Base-by-base conservation (phyloP, 2,113 vertebrate genomes). In the Oostethus manadensis region DNA sequence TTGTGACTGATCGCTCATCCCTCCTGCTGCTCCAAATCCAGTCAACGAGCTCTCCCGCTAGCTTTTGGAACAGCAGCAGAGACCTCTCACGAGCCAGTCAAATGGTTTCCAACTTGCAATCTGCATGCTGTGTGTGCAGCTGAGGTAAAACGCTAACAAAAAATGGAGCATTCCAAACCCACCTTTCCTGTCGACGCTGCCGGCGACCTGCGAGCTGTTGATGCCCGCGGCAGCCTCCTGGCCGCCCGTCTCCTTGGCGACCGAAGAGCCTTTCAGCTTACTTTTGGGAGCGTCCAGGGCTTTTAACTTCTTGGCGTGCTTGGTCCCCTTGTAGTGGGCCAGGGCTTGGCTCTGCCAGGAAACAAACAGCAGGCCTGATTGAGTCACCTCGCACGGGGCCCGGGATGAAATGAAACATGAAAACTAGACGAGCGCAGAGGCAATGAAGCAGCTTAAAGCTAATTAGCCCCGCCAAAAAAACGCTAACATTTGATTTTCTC, bases 311-410 rank as follows among this genome's bases (percentile, higher is more conserved):
- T 96, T 98, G 92, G 95, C 95, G 79, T 99, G 97, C 89, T 98
- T 99, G 90, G 93, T 98, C 82, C 97, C 97, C 93, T 97, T 98
- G 92, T 97, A 98, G 92, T 99, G 97, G 92, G 96, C 94, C 90
- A 93, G 85, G 82, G 96, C 95, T 91, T 99, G 97, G 92, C 92
- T 98, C 97, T 99, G 93, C 88, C 91, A 89, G 91, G 87, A 90
- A 90, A 93, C 90, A 91, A 91, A 90, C 80, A 88, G 88, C 89
- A 91, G 88, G 90, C 89, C 87, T 87, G 87, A 91, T 90, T 92
- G 71, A 61, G 60, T 50, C 53, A 3, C 11, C 38, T 42, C 11
- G 38, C 11, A 13, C 38, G 45, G 62, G 81, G 88, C 61, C 18
- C 18, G 11, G 58, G 18, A 58, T 56, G 63, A 64, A 75, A 91